These are phyloP conservation scores for Naja naja DNA, from an alignment of 2,113 vertebrate species.

Conservation along the genomic window DNA sequence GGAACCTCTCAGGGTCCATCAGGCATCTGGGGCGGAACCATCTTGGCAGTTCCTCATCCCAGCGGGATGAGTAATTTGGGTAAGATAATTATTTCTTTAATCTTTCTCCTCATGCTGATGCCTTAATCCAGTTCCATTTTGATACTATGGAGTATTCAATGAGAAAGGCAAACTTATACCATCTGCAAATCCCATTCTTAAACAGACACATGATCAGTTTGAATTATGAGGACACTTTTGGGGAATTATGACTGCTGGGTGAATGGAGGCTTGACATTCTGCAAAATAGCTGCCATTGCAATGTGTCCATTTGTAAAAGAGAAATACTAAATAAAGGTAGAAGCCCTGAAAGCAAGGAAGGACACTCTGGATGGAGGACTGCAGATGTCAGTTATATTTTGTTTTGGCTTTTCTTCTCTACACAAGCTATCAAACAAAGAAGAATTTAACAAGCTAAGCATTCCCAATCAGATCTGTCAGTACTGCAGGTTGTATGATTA, in stretches of 20 bases:
- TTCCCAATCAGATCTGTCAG: not conserved
- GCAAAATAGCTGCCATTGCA: not conserved
- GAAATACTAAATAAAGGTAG: not conserved
- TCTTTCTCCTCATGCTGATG: not conserved
- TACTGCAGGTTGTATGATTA: not conserved
- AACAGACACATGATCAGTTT: not conserved
- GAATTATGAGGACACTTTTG: not conserved
- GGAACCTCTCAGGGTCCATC: no score
- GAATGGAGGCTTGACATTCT: not conserved
- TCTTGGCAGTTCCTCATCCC: no score
- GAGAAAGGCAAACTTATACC: not conserved
- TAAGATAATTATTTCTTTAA: not conserved
- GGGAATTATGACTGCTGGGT: not conserved
- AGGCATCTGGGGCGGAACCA: no score
- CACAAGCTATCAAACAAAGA: not conserved
- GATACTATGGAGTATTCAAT: not conserved
- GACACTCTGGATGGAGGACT: not conserved
- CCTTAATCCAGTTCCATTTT: not conserved
- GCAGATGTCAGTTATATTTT: not conserved
- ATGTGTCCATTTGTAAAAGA: not conserved
- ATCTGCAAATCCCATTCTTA: not conserved
- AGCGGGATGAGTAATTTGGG: no score
- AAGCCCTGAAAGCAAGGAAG: not conserved
- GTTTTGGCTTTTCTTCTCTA: not conserved
- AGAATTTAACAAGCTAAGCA: not conserved